phyloP scores from a whole-genome alignment of 2,797 vertebrate species.

The Pitangus sulphuratus region DNA sequence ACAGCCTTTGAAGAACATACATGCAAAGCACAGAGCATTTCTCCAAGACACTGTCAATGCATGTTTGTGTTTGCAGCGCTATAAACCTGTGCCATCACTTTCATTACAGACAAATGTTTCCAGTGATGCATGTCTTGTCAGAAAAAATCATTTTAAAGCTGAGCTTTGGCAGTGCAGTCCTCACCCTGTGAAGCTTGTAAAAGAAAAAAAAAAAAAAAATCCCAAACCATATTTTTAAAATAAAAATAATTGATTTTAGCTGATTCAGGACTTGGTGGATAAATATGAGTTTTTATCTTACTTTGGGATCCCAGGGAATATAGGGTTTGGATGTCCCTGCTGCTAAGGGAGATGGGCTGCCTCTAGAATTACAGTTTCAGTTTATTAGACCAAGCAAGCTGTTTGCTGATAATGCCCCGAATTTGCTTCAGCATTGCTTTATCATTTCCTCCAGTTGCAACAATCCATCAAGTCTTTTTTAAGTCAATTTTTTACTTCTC shows the following conservation, averaged over 20 bases:
- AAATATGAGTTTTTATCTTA: not conserved
- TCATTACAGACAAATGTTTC: not conserved
- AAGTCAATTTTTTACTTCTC: not conserved
- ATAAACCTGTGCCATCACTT: not conserved
- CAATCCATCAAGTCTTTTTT: not conserved
- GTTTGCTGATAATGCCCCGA: not conserved
- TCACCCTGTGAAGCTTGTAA: not conserved
- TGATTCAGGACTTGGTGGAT: not conserved
- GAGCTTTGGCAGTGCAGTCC: not conserved
- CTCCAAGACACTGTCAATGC: not conserved
- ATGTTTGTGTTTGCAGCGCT: not conserved
- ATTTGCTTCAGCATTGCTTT: not conserved
- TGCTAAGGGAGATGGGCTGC: not conserved
- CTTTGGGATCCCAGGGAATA: not conserved
- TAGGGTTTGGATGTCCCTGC: not conserved
- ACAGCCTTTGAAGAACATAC: not conserved
- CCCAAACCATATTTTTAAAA: not conserved
- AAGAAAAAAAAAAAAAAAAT: not conserved
- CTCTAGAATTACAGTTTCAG: not conserved
- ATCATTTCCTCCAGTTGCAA: not conserved
- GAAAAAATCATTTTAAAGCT: not conserved
- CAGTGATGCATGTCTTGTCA: slow-evolving; percentile 32
- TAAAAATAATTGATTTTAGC: not conserved
- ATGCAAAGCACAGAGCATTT: not conserved
- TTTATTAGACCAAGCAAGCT: not conserved